Conservation (phyloP, 2,888 invertebrate genomes). For the Phragmatobia fuliginosa region DNA sequence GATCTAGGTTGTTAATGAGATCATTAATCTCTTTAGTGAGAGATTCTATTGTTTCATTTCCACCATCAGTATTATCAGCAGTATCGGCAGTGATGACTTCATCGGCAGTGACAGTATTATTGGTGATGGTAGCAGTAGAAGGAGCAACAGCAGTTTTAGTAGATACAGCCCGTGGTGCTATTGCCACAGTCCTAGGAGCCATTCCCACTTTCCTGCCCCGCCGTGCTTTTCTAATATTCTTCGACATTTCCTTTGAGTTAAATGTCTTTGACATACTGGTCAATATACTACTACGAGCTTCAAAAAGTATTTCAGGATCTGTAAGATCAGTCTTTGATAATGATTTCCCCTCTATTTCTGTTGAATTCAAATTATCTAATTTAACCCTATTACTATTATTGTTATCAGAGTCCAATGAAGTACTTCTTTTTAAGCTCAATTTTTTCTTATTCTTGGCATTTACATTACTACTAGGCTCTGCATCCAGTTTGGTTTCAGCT, state of each 20-base stretch:
- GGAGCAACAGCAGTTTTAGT: slow-evolving; percentile 13
- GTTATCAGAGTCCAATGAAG: slow-evolving; percentile 85
- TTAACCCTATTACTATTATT: slow-evolving; percentile 85
- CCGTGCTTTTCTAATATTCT: slow-evolving; percentile 81
- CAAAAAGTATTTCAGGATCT: slow-evolving; percentile 86
- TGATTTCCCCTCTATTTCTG: slow-evolving; percentile 87
- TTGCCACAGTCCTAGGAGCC: slow-evolving; percentile 48
- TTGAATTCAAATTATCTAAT: slow-evolving; percentile 80
- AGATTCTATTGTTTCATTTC: slow-evolving; percentile 78
- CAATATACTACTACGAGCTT: slow-evolving; percentile 83
- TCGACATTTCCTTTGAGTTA: slow-evolving; percentile 81
- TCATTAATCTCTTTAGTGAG: slow-evolving; percentile 81
- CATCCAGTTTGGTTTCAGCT: slow-evolving; percentile 72
- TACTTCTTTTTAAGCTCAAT: slow-evolving; percentile 84
- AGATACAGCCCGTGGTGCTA: slow-evolving; percentile 54
- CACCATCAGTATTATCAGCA: slow-evolving; percentile 62
- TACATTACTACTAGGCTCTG: slow-evolving; percentile 72
- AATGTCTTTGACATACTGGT: slow-evolving; percentile 86
- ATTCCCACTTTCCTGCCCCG: slow-evolving; percentile 79
- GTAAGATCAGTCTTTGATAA: slow-evolving; percentile 88
- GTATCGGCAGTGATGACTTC: slow-evolving; percentile 23
- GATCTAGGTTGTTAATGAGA: slow-evolving; percentile 79
- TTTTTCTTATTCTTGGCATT: slow-evolving; percentile 77
- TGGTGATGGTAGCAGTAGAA: slow-evolving; percentile 41
- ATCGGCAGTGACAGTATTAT: slow-evolving; percentile 57